Base-by-base conservation (phyloP, 2,113 vertebrate genomes). In the Epinephelus moara region DNA sequence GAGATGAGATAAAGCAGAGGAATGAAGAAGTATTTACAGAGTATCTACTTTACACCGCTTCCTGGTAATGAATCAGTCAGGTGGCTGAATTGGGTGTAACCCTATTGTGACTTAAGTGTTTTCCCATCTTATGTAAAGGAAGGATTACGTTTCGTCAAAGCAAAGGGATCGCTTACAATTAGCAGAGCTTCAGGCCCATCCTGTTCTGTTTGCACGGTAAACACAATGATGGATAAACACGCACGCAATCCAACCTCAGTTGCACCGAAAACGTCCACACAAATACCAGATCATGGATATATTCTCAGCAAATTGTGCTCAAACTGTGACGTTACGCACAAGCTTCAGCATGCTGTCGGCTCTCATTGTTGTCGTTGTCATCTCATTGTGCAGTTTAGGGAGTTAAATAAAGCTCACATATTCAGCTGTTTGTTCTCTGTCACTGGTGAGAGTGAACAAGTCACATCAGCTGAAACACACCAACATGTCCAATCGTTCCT, bases 111-210 rank as follows among this genome's bases (percentile, higher is more conserved):
- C 47, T 74, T 66, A 33, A 77, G 66, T 70, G 66, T 70, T 75
- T 84, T 68, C 60, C 33, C 4, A 12, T 64, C 55, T 87, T 81
- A 86, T 90, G 82, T 69, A 81, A 88, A 90, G 42, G 53, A 11
- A 30, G 73, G 75, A 81, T 89, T 78, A 42, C 0, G 56, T 92
- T 92, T 86, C 85, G 59, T 49, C 66, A 53, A 47, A 2, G 78
- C 69, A 60, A 27, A 49, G 61, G 60, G 72, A 79, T 87, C 80
- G 47, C 59, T 73, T 60, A 75, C 63, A 25, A 73, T 74, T 68
- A 86, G 30, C 76, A 23, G 60, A 75, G 67, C 61, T 42, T 75
- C 70, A 61, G 53, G 33, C 70, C 75, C 60, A 27, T 78, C 67
- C 60, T 76, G 82, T 30, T 82, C 59, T 53, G 68, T 75, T 25